Evolutionary conservation across 2,797 vertebrate genomes (phyloP).

Genomic region (Telmatherina bonti): DNA sequence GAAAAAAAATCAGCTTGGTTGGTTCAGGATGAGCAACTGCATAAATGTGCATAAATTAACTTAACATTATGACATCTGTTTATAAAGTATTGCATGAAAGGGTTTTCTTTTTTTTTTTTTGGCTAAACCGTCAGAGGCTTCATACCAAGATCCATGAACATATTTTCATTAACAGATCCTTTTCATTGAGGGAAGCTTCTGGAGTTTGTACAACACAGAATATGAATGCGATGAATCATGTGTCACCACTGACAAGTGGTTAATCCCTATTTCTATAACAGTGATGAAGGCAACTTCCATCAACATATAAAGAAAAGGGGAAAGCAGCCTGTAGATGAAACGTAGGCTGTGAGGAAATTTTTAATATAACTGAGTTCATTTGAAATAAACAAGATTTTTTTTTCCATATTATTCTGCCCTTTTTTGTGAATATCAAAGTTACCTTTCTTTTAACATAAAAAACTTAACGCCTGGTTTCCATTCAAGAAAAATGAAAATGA

Average conservation of each 20-base stretch:
- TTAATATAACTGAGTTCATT: not conserved
- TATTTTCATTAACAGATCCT: slow-evolving; percentile 22
- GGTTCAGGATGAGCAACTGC: not conserved
- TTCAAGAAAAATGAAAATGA: not conserved
- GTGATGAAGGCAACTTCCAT: not conserved
- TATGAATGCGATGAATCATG: slow-evolving; percentile 11
- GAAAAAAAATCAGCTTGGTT: not conserved
- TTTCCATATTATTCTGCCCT: not conserved
- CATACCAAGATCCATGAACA: slow-evolving; percentile 34
- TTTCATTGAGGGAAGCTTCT: slow-evolving; percentile 15
- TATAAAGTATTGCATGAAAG: slow-evolving; percentile 3
- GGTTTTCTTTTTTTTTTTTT: not conserved
- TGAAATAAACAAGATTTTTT: not conserved
- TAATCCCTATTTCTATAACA: slow-evolving; percentile 13
- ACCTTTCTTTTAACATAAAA: not conserved
- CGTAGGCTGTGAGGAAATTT: not conserved
- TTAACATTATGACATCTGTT: slow-evolving; percentile 9
- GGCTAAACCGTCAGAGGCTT: slow-evolving; percentile 2
- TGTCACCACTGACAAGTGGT: slow-evolving; percentile 18
- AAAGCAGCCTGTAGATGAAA: not conserved
- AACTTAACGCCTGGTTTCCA: too few relatives aligned
- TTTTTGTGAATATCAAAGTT: not conserved
- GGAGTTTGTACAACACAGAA: slow-evolving; percentile 21
- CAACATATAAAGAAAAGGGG: not conserved
- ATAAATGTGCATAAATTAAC: not conserved